phyloP scores from a whole-genome alignment of 2,113 vertebrate species.

The Amblyopsis rosae region DNA sequence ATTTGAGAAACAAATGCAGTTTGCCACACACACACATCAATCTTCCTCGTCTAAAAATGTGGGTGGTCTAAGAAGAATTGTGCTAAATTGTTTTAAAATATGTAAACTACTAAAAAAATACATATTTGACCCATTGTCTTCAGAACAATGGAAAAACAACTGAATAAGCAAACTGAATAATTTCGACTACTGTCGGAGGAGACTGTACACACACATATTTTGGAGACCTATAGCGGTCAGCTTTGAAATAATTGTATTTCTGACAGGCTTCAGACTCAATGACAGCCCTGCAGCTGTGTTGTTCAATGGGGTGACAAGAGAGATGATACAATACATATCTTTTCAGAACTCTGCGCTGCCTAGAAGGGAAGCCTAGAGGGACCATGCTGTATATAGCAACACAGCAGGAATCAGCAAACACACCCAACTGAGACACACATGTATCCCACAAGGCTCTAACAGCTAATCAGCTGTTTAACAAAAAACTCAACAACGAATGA shows the following conservation, averaged over 20 bases:
- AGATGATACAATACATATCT: slow-evolving; percentile 8
- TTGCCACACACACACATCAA: too few species aligned
- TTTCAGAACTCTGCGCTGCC: slow-evolving; percentile 2
- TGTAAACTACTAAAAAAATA: too few species aligned
- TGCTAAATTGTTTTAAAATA: too few species aligned
- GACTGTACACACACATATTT: too few species aligned
- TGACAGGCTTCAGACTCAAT: background rate
- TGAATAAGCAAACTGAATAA: too few species aligned
- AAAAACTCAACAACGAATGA: background rate
- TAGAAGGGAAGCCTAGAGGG: slow-evolving; percentile 1
- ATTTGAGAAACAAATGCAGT: too few species aligned
- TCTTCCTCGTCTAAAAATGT: too few species aligned
- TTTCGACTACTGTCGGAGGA: too few species aligned
- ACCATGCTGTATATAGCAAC: background rate
- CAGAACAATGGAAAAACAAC: too few species aligned
- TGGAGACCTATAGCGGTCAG: background rate
- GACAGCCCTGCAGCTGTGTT: slow-evolving; percentile 6
- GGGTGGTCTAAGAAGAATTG: too few species aligned
- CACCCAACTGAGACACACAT: background rate
- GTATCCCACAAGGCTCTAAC: background rate
- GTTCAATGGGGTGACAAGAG: slow-evolving; percentile 12
- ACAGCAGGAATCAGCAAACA: slow-evolving; percentile 4
- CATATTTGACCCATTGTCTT: too few species aligned
- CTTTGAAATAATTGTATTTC: background rate
- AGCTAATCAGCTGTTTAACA: background rate